Evolutionary conservation across 2,797 vertebrate species (phyloP).

Genomic region (Botia kubotai): DNA sequence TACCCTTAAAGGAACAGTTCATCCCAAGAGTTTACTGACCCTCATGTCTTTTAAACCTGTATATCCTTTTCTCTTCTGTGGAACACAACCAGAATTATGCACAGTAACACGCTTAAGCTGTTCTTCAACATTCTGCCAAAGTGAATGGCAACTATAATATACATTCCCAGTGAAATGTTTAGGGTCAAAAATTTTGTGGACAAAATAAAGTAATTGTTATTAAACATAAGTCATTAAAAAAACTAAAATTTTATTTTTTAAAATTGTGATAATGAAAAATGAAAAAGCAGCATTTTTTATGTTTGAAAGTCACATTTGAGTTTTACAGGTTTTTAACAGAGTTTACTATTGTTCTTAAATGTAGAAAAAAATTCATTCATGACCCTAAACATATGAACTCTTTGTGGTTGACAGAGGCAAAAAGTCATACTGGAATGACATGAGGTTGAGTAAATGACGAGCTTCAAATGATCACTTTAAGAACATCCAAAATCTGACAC

Average conservation of each 20-base stretch:
- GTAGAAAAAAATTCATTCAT: too few relatives aligned
- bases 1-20: background rate
- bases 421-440: background rate
- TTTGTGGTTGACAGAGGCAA: background rate
- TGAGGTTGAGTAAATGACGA: conserved; percentile 2
- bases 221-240: too few relatives aligned
- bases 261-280: too few relatives aligned
- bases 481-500: conserved; percentile 15
- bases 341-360: too few relatives aligned
- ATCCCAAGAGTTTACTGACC: background rate
- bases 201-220: too few relatives aligned
- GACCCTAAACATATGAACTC: too few relatives aligned
- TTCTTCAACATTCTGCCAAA: background rate
- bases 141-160: background rate
- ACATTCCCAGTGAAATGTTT: too few relatives aligned
- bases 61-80: background rate
- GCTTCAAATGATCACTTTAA: background rate
- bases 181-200: too few relatives aligned
- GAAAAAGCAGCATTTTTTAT: too few relatives aligned
- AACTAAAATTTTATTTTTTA: too few relatives aligned
- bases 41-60: background rate
- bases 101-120: background rate
- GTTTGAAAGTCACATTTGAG: too few relatives aligned
- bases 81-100: background rate
- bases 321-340: too few relatives aligned